Percentiles rank a stretch among this genome's conserved stretches.
These are phyloP conservation scores for Mycalesis mineus DNA, from an alignment of 2,888 invertebrate species.

Conservation along the genomic window DNA sequence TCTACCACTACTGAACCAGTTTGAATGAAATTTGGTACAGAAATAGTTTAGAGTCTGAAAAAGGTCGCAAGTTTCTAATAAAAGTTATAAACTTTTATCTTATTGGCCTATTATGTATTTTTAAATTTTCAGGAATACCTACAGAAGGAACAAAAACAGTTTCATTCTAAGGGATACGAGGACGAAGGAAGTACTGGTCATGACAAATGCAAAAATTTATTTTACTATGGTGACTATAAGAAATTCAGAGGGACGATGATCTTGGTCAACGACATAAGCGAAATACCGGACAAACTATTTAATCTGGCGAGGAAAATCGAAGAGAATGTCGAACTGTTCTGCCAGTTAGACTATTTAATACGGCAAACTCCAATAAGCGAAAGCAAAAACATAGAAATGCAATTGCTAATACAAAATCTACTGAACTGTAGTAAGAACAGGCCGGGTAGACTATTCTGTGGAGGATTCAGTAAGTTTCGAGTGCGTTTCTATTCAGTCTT, in stretches of 20 bases:
- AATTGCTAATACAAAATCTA: slow-evolving; percentile 21
- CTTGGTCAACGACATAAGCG: neutral
- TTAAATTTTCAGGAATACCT: slow-evolving; percentile 4
- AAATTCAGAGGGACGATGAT: neutral
- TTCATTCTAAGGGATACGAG: slow-evolving; percentile 1
- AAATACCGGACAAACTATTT: neutral
- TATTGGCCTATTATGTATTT: too few relatives aligned
- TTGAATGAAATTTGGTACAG: too few relatives aligned
- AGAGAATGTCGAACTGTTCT: slow-evolving; percentile 16
- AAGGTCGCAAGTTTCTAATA: too few relatives aligned
- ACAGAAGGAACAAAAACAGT: neutral
- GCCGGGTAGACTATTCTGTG: neutral
- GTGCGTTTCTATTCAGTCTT: too few relatives aligned
- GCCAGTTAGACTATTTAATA: slow-evolving; percentile 21
- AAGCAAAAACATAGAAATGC: slow-evolving; percentile 18
- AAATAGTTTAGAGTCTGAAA: too few relatives aligned
- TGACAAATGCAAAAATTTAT: neutral
- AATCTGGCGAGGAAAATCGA: slow-evolving; percentile 11
- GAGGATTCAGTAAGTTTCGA: neutral
- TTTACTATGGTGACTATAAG: neutral
- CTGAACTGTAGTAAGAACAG: neutral
- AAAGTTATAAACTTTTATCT: too few relatives aligned
- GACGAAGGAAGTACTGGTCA: neutral
- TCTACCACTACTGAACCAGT: too few relatives aligned
- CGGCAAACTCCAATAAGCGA: slow-evolving; percentile 10